phyloP scores from a whole-genome alignment of 2,888 invertebrate species.

The Apamea crenata region DNA sequence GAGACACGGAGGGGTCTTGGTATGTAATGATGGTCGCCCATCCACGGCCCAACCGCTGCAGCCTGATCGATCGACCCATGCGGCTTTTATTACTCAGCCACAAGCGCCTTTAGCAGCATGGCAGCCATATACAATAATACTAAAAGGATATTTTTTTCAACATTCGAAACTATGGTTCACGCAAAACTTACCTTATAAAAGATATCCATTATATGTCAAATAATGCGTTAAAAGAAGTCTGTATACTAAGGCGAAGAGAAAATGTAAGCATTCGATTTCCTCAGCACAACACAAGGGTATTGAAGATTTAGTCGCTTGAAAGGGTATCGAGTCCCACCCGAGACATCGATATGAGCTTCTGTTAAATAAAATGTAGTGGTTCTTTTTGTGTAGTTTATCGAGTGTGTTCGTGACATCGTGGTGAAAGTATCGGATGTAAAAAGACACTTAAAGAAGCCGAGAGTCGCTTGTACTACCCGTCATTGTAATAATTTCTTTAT shows the following conservation, averaged over 20 bases:
- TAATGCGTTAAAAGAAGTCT: not conserved
- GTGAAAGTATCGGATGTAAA: not conserved
- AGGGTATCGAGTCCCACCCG: not conserved
- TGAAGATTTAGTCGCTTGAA: not conserved
- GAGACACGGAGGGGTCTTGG: too few relatives aligned
- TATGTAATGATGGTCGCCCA: too few relatives aligned
- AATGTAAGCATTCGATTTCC: not conserved
- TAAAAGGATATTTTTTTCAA: not conserved
- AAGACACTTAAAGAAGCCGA: too few relatives aligned
- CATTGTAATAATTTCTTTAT: too few relatives aligned
- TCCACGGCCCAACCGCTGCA: too few relatives aligned
- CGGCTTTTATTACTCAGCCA: too few relatives aligned
- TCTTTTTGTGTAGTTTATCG: not conserved
- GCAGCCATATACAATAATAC: not conserved
- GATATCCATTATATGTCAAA: slow-evolving; percentile 1
- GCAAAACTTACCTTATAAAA: not conserved
- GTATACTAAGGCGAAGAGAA: not conserved
- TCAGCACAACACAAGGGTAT: not conserved
- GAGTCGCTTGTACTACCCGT: not conserved
- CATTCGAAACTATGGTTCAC: not conserved
- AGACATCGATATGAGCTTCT: too few relatives aligned
- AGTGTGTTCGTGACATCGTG: not conserved
- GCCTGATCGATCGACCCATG: too few relatives aligned
- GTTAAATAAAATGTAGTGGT: not conserved
- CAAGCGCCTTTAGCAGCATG: too few relatives aligned